phyloP scores from a whole-genome alignment of 2,888 invertebrate species.

The Rhyacophila evoluta region DNA sequence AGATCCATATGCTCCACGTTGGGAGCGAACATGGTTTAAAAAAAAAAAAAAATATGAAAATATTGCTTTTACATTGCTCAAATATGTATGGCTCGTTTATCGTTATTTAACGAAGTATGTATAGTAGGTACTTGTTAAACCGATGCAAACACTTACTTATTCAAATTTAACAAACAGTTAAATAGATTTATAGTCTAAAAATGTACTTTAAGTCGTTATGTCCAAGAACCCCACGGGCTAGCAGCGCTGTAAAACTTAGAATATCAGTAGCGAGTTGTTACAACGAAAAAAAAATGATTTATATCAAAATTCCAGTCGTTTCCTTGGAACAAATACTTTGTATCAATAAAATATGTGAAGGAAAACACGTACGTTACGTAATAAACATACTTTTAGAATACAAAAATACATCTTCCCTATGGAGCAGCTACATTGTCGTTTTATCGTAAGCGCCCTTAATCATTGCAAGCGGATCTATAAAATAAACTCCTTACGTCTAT shows the following conservation, averaged over 20 bases:
- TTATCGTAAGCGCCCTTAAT: too few relatives aligned
- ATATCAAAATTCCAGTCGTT: not conserved
- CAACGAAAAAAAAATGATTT: constrained; percentile 10
- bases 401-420: not conserved
- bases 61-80: too few relatives aligned
- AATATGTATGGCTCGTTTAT: too few relatives aligned
- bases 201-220: not conserved
- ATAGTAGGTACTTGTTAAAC: not conserved
- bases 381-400: not conserved
- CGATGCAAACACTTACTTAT: constrained; percentile 7
- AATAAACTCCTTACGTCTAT: too few relatives aligned
- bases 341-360: not conserved
- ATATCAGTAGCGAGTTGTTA: not conserved
- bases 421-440: too few relatives aligned
- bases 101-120: not conserved
- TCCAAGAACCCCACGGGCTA: not conserved
- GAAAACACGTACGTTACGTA: not conserved
- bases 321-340: not conserved
- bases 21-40: too few relatives aligned
- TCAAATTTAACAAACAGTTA: constrained; percentile 19
- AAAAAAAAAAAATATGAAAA: too few relatives aligned
- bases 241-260: not conserved
- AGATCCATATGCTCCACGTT: too few relatives aligned
- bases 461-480: too few relatives aligned
- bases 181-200: not conserved